These are phyloP conservation scores for Platalea minor DNA, from an alignment of 2,797 vertebrate genomes.

Conservation along the genomic window DNA sequence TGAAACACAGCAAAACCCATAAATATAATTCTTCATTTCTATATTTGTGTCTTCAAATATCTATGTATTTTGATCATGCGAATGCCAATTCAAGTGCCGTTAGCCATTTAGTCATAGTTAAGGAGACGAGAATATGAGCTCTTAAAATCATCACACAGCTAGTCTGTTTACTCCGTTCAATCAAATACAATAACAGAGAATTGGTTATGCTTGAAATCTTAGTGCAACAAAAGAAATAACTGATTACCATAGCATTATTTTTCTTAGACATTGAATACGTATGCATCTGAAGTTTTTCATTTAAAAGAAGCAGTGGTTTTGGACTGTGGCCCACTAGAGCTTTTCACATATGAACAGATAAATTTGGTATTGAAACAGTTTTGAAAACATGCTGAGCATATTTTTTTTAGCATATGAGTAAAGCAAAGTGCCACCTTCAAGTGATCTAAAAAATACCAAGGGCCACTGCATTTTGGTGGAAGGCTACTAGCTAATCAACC, in stretches of 20 bases:
- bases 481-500: conserved; percentile 23
- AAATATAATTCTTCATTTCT: background rate
- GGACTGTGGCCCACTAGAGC: background rate
- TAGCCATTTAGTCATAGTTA: background rate
- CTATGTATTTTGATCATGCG: background rate
- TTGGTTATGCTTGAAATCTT: background rate
- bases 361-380: background rate
- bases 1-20: background rate
- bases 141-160: background rate
- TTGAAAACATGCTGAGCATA: background rate
- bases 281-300: background rate
- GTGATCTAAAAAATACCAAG: background rate
- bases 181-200: background rate
- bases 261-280: background rate
- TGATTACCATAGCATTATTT: background rate
- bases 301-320: background rate
- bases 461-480: background rate
- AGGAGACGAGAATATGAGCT: background rate
- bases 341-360: background rate
- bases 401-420: background rate
- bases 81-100: background rate
- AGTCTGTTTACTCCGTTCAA: background rate
- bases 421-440: background rate
- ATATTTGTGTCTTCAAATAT: background rate
- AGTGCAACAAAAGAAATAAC: background rate